A percentile compares a stretch with the other conserved stretches of the same genome.
These are phyloP conservation scores for Sycophila texana DNA, from an alignment of 2,888 invertebrate genomes.

Conservation along the genomic window DNA sequence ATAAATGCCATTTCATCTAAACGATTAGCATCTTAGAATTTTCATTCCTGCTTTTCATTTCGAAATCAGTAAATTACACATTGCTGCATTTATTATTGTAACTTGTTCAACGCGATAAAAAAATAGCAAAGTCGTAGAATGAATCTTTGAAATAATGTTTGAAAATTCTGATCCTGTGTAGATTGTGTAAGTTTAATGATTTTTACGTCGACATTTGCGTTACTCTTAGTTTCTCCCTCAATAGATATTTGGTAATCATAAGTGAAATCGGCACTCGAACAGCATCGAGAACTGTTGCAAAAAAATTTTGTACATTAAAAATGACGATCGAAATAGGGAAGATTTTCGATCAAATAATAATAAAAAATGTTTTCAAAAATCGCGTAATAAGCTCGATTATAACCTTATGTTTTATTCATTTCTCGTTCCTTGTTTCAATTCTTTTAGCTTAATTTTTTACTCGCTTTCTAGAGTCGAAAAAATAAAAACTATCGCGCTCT, in stretches of 20 bases:
- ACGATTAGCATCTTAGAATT: background rate
- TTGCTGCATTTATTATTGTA: conserved; percentile 46
- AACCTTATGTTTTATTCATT: no score
- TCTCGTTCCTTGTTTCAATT: no score
- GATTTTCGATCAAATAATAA: no score
- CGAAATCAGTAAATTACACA: conserved; percentile 48
- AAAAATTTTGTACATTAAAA: background rate
- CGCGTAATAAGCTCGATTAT: no score
- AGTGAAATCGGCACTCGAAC: conserved; percentile 18
- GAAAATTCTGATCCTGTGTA: conserved; percentile 21
- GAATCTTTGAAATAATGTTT: conserved; percentile 51
- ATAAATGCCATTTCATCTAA: conserved; percentile 42
- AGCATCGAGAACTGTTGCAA: background rate
- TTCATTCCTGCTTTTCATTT: conserved; percentile 23
- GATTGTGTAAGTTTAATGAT: conserved; percentile 12
- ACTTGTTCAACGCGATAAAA: conserved; percentile 51
- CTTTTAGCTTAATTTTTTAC: no score
- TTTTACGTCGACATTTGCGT: conserved; percentile 27
- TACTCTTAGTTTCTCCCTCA: conserved; percentile 19
- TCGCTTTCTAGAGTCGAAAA: no score
- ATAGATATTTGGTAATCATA: conserved; percentile 14
- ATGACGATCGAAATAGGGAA: background rate
- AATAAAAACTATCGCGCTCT: no score
- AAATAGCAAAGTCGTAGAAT: conserved; percentile 53
- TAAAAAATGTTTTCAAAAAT: no score